Percentiles rank a stretch among this genome's conserved stretches.
phyloP scores from a whole-genome alignment of 2,888 invertebrate species.

The Masnerella sp. region DNA sequence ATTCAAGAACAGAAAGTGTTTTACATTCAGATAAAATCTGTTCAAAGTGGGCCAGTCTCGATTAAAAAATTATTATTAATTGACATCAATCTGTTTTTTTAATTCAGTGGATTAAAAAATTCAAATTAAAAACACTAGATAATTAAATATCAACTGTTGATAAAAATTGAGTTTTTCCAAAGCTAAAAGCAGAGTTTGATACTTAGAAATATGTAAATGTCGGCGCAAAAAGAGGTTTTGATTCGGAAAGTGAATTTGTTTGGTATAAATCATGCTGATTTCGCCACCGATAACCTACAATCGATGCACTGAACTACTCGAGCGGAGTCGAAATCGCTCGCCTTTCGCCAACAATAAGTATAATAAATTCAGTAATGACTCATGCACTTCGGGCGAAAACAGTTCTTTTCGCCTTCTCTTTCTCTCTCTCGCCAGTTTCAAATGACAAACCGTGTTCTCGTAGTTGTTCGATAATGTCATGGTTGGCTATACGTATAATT shows the following conservation, averaged over 20 bases:
- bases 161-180: too few species aligned
- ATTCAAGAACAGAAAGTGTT: too few species aligned
- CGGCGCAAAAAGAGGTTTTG: too few species aligned
- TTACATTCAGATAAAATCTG: too few species aligned
- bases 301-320: slow-evolving; percentile 32
- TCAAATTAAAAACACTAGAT: too few species aligned
- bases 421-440: slow-evolving; percentile 10
- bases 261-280: slow-evolving; percentile 22
- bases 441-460: slow-evolving; percentile 30
- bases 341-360: slow-evolving; percentile 44
- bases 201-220: neutral
- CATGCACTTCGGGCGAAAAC: slow-evolving; percentile 34
- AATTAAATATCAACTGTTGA: too few species aligned
- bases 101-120: too few species aligned
- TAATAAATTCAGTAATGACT: slow-evolving; percentile 41
- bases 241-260: slow-evolving; percentile 11
- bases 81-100: too few species aligned
- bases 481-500: slow-evolving; percentile 10
- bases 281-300: slow-evolving; percentile 27
- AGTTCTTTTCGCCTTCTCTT: slow-evolving; percentile 5
- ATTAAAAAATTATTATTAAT: too few species aligned
- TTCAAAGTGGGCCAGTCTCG: too few species aligned
- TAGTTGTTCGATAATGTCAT: slow-evolving; percentile 14
- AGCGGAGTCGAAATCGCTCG: slow-evolving; percentile 31
- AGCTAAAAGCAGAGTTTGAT: neutral